Conservation (phyloP, 2,113 vertebrate genomes). For the Centropus bengalensis region DNA sequence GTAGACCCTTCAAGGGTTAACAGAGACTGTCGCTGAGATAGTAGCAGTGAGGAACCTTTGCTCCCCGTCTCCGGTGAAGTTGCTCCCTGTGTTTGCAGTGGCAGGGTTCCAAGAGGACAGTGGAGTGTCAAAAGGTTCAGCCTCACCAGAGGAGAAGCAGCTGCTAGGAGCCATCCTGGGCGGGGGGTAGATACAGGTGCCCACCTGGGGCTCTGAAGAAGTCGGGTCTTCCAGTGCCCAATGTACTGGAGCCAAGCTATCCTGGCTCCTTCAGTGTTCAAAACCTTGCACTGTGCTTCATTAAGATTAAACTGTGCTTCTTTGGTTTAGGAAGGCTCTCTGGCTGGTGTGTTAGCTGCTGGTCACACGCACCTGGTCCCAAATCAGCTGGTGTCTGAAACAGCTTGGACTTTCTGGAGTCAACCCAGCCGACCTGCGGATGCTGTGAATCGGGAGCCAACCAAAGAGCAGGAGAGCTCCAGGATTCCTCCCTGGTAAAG, state of each 20-base stretch:
- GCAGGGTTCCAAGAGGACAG: constrained; percentile 1
- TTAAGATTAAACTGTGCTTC: not conserved
- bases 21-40: not conserved
- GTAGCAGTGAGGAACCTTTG: constrained; percentile 6
- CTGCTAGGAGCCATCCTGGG: not conserved
- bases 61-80: not conserved
- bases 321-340: constrained; percentile 39
- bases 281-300: not conserved
- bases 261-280: not conserved
- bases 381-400: not conserved
- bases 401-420: not conserved
- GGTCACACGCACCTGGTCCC: not conserved
- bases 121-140: not conserved
- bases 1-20: not conserved
- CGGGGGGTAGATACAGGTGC: not conserved
- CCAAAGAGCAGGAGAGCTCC: constrained; percentile 2
- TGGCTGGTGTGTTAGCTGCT: not conserved
- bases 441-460: constrained; percentile 41
- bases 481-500: not conserved
- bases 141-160: not conserved
- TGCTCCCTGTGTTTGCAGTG: not conserved
- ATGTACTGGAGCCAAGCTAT: not conserved
- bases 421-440: not conserved
- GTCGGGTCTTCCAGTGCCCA: not conserved
- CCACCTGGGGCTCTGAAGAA: not conserved